Conservation (phyloP, 2,797 vertebrate genomes). For the Diceros bicornis region DNA sequence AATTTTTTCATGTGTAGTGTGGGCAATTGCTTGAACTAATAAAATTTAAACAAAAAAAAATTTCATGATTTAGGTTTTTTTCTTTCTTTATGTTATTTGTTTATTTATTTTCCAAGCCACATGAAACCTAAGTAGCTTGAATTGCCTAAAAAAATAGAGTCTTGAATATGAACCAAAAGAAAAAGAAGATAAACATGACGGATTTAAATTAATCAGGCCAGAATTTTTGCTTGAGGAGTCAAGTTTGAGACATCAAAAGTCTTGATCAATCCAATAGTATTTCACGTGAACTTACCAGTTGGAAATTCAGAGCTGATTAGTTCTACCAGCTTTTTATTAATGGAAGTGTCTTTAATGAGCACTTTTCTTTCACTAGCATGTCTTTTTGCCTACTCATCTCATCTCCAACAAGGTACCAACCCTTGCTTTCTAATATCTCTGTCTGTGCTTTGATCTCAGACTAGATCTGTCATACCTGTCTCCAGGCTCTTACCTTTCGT, state of each 20-base stretch:
- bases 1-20: not conserved
- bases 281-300: not conserved
- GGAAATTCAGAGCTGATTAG: not conserved
- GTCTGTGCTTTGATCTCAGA: not conserved
- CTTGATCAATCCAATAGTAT: not conserved
- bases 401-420: not conserved
- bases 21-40: not conserved
- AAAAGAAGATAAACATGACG: not conserved
- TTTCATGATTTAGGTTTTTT: not conserved
- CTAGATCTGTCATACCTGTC: not conserved
- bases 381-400: not conserved
- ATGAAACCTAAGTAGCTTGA: not conserved
- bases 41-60: conserved; percentile 6
- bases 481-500: not conserved
- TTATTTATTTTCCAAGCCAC: not conserved
- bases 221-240: not conserved
- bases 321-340: not conserved
- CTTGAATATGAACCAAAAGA: conserved; percentile 30
- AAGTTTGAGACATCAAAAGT: not conserved
- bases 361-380: not conserved
- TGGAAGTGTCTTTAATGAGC: not conserved
- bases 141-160: not conserved
- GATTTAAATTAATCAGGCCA: not conserved
- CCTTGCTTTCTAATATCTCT: not conserved
- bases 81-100: not conserved